Evolutionary conservation across 2,113 vertebrate genomes (phyloP).

Genomic region (Uropsilus gracilis): DNA sequence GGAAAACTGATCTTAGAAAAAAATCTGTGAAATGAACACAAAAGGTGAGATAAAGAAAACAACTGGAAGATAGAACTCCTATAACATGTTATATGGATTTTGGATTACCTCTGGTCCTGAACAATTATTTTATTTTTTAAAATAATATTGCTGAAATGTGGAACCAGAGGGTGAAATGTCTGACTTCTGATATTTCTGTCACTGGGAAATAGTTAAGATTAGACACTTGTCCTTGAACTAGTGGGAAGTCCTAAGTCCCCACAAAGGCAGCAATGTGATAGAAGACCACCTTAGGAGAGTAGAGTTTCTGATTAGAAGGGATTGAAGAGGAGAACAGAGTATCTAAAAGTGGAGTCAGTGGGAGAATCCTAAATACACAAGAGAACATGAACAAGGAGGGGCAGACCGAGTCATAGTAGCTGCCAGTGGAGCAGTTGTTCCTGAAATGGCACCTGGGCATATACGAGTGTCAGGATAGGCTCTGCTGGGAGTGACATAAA

Average conservation of each 20-base stretch:
- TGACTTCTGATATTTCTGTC: neutral
- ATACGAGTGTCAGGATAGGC: neutral
- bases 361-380: neutral
- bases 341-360: neutral
- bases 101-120: neutral
- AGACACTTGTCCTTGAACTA: neutral
- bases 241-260: neutral
- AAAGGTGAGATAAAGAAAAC: constrained; percentile 12
- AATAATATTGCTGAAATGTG: neutral
- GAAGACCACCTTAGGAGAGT: neutral
- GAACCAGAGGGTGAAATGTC: neutral
- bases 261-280: neutral
- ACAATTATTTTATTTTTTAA: constrained; percentile 49
- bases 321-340: neutral
- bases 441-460: neutral
- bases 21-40: neutral
- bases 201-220: neutral
- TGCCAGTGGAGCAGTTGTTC: neutral
- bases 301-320: neutral
- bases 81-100: neutral
- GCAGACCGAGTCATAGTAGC: neutral
- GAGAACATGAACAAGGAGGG: neutral
- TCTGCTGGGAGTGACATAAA: neutral
- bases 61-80: neutral
- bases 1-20: neutral